Conservation (phyloP, 2,888 invertebrate genomes). For the Branchellion lobata region DNA sequence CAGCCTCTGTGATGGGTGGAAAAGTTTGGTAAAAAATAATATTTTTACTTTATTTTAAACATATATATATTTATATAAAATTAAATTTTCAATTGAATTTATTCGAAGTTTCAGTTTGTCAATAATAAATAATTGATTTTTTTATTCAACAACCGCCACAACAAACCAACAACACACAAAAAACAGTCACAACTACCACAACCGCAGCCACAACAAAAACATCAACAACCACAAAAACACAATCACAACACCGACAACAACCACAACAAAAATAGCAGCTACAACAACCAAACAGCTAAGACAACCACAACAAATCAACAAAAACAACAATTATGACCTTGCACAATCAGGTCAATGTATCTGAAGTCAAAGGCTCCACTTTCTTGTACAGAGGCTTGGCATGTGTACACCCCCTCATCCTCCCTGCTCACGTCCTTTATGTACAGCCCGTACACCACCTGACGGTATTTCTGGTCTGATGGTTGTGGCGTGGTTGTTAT, state of each 20-base stretch:
- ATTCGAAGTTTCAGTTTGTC: too few relatives aligned
- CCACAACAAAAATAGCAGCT: too few relatives aligned
- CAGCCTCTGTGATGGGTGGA: constrained; percentile 48
- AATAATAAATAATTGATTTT: too few relatives aligned
- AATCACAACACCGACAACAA: too few relatives aligned
- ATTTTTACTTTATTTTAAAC: neutral
- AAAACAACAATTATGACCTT: too few relatives aligned
- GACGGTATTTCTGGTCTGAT: constrained; percentile 47
- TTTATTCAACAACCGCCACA: too few relatives aligned
- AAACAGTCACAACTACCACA: neutral
- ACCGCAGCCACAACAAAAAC: neutral
- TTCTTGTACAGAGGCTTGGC: constrained; percentile 50
- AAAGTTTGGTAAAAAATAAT: neutral
- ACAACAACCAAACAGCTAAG: too few relatives aligned
- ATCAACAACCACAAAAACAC: too few relatives aligned
- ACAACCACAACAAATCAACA: too few relatives aligned
- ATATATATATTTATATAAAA: too few relatives aligned
- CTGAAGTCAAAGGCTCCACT: constrained; percentile 45
- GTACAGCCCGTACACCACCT: constrained; percentile 49
- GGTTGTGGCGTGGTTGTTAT: neutral
- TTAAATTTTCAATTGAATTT: too few relatives aligned
- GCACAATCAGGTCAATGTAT: constrained; percentile 51
- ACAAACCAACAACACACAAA: neutral
- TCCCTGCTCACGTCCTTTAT: constrained; percentile 52
- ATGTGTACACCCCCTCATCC: constrained; percentile 53